Percentiles rank a stretch among this genome's conserved stretches.
Conservation (phyloP, 2,888 invertebrate species). For the Xanthorhoe spadicearia region DNA sequence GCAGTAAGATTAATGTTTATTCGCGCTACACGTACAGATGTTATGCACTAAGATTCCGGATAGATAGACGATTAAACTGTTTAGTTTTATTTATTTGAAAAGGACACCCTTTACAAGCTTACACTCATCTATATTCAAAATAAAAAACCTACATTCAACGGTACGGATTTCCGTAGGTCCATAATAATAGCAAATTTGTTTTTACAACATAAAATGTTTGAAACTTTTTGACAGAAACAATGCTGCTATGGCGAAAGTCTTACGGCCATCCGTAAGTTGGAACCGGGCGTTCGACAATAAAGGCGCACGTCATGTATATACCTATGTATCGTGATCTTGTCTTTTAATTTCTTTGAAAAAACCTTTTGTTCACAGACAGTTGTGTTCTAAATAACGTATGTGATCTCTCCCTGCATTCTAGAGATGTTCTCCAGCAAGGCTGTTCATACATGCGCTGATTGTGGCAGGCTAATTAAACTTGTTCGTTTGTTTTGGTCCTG, state of each 20-base stretch:
- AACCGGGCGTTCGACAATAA: too few relatives aligned
- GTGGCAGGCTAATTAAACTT: constrained; percentile 13
- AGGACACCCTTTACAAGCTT: too few relatives aligned
- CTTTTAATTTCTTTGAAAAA: not conserved
- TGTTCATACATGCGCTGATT: constrained; percentile 15
- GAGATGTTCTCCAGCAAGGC: constrained; percentile 50
- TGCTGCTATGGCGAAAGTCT: too few relatives aligned
- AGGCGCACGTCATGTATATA: too few relatives aligned
- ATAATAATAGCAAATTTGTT: too few relatives aligned
- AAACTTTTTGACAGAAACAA: too few relatives aligned
- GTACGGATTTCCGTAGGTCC: too few relatives aligned
- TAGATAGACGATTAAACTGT: constrained; percentile 6
- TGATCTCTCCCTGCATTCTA: constrained; percentile 7
- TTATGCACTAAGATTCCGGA: constrained; percentile 40
- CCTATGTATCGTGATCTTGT: too few relatives aligned
- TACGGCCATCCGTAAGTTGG: too few relatives aligned
- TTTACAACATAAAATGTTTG: too few relatives aligned
- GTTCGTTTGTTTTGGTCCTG: constrained; percentile 1
- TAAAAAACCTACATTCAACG: too few relatives aligned
- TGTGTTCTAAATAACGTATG: not conserved
- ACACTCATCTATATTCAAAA: too few relatives aligned
- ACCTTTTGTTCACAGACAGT: constrained; percentile 1
- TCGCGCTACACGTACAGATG: constrained; percentile 41
- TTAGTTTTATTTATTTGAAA: constrained; percentile 8
- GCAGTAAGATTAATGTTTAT: constrained; percentile 69